A percentile compares a stretch with the other conserved stretches of the same genome.
Evolutionary conservation across 2,797 vertebrate genomes (phyloP).

Genomic region (Benthosema pterotum): DNA sequence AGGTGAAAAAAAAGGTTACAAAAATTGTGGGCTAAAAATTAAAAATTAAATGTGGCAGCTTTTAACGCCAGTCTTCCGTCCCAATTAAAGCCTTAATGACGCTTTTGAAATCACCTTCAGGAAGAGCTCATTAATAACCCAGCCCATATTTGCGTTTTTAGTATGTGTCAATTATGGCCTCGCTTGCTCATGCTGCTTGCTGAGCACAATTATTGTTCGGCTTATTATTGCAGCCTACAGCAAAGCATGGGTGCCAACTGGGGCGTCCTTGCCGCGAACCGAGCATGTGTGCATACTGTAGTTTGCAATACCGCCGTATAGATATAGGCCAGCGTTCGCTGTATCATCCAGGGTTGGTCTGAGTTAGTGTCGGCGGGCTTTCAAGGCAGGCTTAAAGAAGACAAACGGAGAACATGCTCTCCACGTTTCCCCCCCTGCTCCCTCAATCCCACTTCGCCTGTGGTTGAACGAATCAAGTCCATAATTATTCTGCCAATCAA

Average conservation of each 20-base stretch:
- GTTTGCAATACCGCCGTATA: slow-evolving; percentile 33
- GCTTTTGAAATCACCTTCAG: slow-evolving; percentile 75
- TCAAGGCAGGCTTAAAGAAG: slow-evolving; percentile 48
- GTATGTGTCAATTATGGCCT: slow-evolving; percentile 80
- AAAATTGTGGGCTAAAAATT: slow-evolving; percentile 12
- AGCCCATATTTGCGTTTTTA: slow-evolving; percentile 78
- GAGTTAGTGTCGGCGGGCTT: slow-evolving; percentile 36
- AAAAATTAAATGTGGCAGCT: slow-evolving; percentile 71
- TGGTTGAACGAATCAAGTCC: slow-evolving; percentile 74
- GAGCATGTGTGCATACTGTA: slow-evolving; percentile 33
- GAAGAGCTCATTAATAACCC: slow-evolving; percentile 81
- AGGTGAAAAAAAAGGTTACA: too few species aligned
- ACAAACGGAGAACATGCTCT: slow-evolving; percentile 59
- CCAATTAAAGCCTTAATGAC: slow-evolving; percentile 83
- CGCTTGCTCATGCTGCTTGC: slow-evolving; percentile 53
- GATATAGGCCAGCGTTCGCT: slow-evolving; percentile 40
- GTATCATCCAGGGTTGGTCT: slow-evolving; percentile 23
- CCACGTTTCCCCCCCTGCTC: slow-evolving; percentile 62
- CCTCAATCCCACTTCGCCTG: slow-evolving; percentile 67
- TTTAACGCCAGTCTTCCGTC: slow-evolving; percentile 80
- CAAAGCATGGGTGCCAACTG: slow-evolving; percentile 43
- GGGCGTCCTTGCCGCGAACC: slow-evolving; percentile 44
- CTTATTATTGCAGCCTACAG: slow-evolving; percentile 68
- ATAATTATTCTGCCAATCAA: slow-evolving; percentile 84
- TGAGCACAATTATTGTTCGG: slow-evolving; percentile 64